Percentiles rank a stretch among this genome's conserved stretches.
These are phyloP conservation scores for Smithornis capensis DNA, from an alignment of 2,113 vertebrate genomes.

Conservation along the genomic window DNA sequence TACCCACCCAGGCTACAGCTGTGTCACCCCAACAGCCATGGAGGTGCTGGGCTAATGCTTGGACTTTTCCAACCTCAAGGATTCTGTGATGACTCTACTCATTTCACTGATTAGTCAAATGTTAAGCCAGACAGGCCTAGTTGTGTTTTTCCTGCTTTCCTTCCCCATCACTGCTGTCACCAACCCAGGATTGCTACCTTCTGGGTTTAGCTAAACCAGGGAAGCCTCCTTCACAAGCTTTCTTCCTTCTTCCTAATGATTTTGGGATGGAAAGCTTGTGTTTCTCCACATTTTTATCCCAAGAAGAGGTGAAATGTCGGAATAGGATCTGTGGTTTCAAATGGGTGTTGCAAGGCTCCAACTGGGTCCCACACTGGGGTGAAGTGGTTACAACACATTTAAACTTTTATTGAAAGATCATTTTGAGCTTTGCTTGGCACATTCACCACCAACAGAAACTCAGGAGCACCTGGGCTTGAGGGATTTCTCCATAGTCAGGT, in stretches of 20 bases:
- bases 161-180: neutral
- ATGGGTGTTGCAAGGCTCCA: neutral
- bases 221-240: neutral
- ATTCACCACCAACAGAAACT: neutral
- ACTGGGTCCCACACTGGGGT: neutral
- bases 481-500: neutral
- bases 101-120: neutral
- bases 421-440: neutral
- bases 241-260: neutral
- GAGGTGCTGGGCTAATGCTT: neutral
- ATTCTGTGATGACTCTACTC: neutral
- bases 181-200: neutral
- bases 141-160: neutral
- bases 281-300: neutral
- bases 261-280: rapidly evolving
- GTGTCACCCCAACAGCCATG: neutral
- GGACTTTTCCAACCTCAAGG: neutral
- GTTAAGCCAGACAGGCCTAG: neutral
- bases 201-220: neutral
- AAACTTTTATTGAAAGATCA: neutral
- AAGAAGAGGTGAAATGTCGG: neutral
- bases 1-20: neutral
- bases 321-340: neutral
- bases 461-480: rapidly evolving
- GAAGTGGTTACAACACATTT: neutral